These are phyloP conservation scores for Chaenogobius annularis DNA, from an alignment of 2,113 vertebrate genomes.

Conservation along the genomic window DNA sequence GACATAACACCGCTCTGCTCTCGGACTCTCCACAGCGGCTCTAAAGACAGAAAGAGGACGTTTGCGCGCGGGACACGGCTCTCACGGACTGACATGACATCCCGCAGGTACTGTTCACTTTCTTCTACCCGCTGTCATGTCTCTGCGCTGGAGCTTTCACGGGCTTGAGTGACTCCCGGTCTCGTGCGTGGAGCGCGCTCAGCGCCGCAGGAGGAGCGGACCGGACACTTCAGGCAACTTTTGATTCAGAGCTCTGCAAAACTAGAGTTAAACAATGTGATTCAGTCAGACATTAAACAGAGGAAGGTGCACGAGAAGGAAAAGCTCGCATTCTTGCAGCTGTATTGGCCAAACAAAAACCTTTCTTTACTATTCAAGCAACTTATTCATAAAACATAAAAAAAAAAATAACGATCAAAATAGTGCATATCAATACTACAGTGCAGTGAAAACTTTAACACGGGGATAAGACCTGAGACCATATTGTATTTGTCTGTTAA, in stretches of 20 bases:
- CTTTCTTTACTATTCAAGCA: neutral
- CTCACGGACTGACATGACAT: constrained; percentile 80
- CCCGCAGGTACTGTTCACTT: constrained; percentile 80
- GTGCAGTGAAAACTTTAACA: neutral
- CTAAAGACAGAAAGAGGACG: constrained; percentile 28
- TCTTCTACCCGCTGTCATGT: constrained; percentile 12
- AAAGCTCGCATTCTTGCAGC: neutral
- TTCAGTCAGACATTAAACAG: neutral
- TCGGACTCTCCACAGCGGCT: constrained; percentile 23
- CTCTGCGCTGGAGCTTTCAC: neutral
- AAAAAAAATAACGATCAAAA: too few species aligned
- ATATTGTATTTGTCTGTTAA: neutral
- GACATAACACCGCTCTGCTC: constrained; percentile 13
- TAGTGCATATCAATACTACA: neutral
- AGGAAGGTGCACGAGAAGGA: neutral
- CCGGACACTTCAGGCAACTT: neutral
- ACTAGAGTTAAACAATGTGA: neutral
- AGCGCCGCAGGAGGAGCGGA: neutral
- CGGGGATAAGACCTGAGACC: too few species aligned
- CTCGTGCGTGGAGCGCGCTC: neutral
- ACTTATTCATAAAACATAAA: too few species aligned
- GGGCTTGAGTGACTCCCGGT: neutral
- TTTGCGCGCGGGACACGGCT: constrained; percentile 56
- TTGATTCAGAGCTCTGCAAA: neutral
- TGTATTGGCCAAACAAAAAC: neutral